Conservation (phyloP, 2,797 vertebrate species). For the Muscicapa striata region DNA sequence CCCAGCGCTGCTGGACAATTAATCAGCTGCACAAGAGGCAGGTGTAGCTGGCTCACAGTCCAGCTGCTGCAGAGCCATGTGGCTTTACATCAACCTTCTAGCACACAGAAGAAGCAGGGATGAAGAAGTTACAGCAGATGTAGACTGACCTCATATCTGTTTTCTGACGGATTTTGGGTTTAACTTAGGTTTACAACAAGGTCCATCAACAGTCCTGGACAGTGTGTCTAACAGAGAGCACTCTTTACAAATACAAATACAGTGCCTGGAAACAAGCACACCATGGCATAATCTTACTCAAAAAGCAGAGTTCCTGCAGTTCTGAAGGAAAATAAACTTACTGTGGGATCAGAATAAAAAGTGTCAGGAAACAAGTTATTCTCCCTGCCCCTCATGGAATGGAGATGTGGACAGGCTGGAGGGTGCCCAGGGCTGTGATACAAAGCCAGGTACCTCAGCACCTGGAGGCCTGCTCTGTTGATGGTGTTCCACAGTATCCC, state of each 20-base stretch:
- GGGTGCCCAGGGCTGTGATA: background rate
- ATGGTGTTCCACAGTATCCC: fast-evolving
- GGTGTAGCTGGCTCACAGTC: background rate
- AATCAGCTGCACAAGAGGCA: background rate
- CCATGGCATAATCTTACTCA: background rate
- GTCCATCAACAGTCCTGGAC: background rate
- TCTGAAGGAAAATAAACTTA: background rate
- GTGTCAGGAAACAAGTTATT: fast-evolving
- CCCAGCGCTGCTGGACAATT: background rate
- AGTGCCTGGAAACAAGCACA: background rate
- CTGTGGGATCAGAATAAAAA: background rate
- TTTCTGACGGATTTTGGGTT: background rate
- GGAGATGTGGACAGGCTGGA: background rate
- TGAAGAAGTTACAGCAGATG: background rate
- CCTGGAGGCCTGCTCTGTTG: fast-evolving
- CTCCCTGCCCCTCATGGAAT: background rate
- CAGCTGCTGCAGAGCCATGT: background rate
- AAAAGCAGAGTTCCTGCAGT: background rate
- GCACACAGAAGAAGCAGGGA: background rate
- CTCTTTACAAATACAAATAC: background rate
- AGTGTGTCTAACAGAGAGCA: background rate
- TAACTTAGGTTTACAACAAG: background rate
- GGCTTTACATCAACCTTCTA: background rate
- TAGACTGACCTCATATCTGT: background rate
- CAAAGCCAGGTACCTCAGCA: background rate